Evolutionary conservation across 2,113 vertebrate genomes (phyloP), one percentile per base, ranked within the genome.

Genomic region (Syrmaticus mikado): DNA sequence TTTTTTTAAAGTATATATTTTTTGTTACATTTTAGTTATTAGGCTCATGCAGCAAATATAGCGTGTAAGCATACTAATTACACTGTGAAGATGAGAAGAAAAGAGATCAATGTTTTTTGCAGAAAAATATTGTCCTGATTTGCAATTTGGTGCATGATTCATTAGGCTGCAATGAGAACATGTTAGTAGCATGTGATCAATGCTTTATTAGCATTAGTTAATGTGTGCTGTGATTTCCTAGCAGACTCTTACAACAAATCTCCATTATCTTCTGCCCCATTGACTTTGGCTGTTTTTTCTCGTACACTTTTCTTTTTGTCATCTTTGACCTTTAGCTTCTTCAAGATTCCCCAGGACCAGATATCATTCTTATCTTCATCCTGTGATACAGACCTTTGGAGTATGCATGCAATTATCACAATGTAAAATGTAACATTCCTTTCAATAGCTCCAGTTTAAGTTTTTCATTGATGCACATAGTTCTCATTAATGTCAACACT

Each of bases 261-360:
- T 97, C 97, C 98, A 98, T 99, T 98, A 98, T 90, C 98, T 98
- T 98, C 97, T 97, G 97, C 95, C 92, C 97, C 98, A 97, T 91
- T 97, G 97, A 94, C 97, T 97, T 97, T 97, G 89, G 88, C 27
- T 82, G 90, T 36, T 97, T 98, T 97, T 87, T 97, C 96, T 97
- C 88, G 79, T 74, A 97, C 40, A 94, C 97, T 98, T 98, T 98
- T 99, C 98, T 98, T 99, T 98, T 97, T 97, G 78, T 98, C 98
- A 94, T 98, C 97, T 97, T 97, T 98, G 92, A 94, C 97, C 92
- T 98, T 98, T 97, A 99, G 97, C 95, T 97, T 98, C 98, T 98
- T 98, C 97, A 99, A 98, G 97, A 99, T 97, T 87, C 95, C 95
- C 93, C 96, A 98, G 81, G 98, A 92, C 98, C 98, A 99, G 85